These are phyloP conservation scores for Pectinophora gossypiella DNA, from an alignment of 1,140 invertebrate genomes.

Conservation along the genomic window DNA sequence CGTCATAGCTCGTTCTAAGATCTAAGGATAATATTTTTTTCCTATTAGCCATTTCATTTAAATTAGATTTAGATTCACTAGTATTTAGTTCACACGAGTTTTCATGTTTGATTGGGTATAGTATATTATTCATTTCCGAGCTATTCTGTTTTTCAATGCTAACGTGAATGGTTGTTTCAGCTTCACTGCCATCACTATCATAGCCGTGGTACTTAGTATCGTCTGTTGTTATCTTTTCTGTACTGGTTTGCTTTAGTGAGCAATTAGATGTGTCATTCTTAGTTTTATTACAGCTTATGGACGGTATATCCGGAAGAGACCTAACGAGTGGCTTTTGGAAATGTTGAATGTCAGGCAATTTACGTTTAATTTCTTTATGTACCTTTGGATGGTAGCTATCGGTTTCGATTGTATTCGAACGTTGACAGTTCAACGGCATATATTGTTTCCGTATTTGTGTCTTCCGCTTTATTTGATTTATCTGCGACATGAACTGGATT, in stretches of 20 bases:
- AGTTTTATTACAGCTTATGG: slow-evolving; percentile 4
- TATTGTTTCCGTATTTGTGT: slow-evolving; percentile 3
- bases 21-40: slow-evolving; percentile 47
- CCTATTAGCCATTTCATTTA: slow-evolving; percentile 15
- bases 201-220: slow-evolving; percentile 52
- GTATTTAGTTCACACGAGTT: too few relatives aligned
- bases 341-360: slow-evolving; percentile 19
- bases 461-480: slow-evolving; percentile 8
- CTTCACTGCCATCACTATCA: slow-evolving; percentile 61
- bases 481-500: not conserved
- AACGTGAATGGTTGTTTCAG: slow-evolving; percentile 60
- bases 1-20: slow-evolving; percentile 40
- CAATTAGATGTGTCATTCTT: not conserved
- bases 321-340: slow-evolving; percentile 9
- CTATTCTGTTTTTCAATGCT: slow-evolving; percentile 38
- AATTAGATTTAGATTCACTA: not conserved
- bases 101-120: not conserved
- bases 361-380: slow-evolving; percentile 11
- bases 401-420: slow-evolving; percentile 6
- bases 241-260: not conserved
- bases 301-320: slow-evolving; percentile 19
- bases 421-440: not conserved
- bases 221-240: slow-evolving; percentile 6
- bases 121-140: slow-evolving; percentile 10
- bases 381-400: not conserved